A percentile compares a stretch with the other conserved stretches of the same genome.
phyloP scores from a whole-genome alignment of 2,797 vertebrate species.

The Acanthis flammea region DNA sequence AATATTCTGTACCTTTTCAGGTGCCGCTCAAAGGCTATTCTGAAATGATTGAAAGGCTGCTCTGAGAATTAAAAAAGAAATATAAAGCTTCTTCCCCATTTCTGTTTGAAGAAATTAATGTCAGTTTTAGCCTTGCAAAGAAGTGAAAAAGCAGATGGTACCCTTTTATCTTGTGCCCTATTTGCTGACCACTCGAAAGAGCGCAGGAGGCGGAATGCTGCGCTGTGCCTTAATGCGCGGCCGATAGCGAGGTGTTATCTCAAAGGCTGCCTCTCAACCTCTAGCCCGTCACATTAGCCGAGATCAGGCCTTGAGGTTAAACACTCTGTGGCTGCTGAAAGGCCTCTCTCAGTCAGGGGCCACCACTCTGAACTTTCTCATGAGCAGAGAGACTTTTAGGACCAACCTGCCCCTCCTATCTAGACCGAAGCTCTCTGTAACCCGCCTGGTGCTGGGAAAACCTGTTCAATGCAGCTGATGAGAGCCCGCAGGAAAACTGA shows the following conservation, averaged over 20 bases:
- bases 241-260: slow-evolving; percentile 13
- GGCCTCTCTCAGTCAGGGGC: slow-evolving; percentile 31
- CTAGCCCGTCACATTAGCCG: slow-evolving; percentile 10
- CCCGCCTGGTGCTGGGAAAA: neutral
- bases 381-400: neutral
- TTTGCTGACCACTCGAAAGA: neutral
- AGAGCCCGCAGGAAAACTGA: neutral
- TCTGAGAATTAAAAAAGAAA: neutral
- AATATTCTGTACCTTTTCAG: neutral
- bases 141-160: neutral
- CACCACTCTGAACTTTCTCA: slow-evolving; percentile 57
- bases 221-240: neutral
- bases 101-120: neutral
- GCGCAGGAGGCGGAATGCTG: neutral
- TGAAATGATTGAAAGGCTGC: neutral
- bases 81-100: neutral
- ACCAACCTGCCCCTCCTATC: neutral
- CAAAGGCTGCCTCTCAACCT: slow-evolving; percentile 54
- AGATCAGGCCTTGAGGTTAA: slow-evolving; percentile 31
- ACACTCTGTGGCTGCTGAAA: slow-evolving; percentile 45
- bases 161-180: slow-evolving; percentile 1
- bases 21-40: neutral
- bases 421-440: neutral
- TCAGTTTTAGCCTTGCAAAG: neutral
- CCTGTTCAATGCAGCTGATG: neutral